phyloP scores from a whole-genome alignment of 1,140 invertebrate genomes.

The Tetramorium simillimum region DNA sequence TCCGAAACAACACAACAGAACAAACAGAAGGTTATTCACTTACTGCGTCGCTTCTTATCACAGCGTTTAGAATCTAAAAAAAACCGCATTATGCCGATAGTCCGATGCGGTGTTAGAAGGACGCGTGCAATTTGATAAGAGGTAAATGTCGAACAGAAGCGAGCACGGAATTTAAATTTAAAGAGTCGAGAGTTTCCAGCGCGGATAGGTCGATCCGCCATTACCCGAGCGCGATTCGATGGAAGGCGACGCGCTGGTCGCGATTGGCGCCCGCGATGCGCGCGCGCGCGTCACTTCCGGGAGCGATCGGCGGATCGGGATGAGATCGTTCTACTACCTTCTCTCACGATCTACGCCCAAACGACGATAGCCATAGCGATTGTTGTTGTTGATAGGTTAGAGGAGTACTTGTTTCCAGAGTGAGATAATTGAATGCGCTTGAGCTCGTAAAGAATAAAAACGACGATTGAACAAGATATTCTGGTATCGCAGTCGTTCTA shows the following conservation, averaged over 20 bases:
- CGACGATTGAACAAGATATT: neutral
- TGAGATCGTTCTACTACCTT: neutral
- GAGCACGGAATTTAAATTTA: neutral
- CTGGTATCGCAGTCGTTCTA: neutral
- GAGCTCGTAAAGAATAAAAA: neutral
- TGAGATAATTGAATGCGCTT: neutral
- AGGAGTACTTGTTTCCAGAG: neutral
- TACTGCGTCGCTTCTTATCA: neutral
- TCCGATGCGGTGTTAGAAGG: neutral
- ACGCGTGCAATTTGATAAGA: neutral
- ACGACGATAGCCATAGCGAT: neutral
- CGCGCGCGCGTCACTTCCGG: neutral
- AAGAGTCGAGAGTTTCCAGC: neutral
- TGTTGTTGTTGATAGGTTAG: slow-evolving; percentile 17
- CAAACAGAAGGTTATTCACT: neutral
- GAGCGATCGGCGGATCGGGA: too few species aligned
- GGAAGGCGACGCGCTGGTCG: neutral
- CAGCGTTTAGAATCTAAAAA: neutral
- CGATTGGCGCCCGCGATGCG: too few species aligned
- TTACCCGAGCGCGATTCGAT: neutral
- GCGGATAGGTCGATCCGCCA: neutral
- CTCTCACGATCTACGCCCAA: neutral
- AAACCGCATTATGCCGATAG: neutral
- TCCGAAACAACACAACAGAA: neutral
- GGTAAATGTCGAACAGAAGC: neutral